phyloP scores from a whole-genome alignment of 53 echinoderm and acorn worm genomes.

The Pentamera pediparva region DNA sequence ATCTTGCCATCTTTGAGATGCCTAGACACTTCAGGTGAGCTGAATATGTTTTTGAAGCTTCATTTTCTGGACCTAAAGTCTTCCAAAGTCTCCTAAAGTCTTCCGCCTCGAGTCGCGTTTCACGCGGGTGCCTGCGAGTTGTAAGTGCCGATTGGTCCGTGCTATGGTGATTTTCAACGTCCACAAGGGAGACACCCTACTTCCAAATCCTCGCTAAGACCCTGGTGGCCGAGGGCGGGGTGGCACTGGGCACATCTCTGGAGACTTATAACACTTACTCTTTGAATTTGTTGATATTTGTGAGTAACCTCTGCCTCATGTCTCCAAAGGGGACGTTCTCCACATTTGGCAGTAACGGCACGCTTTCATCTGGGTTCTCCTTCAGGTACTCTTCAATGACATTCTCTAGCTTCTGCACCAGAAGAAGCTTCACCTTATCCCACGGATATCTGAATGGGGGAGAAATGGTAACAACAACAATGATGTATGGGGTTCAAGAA shows the following conservation, averaged over 20 bases:
- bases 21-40: too few relatives aligned
- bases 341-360: conserved; percentile 84
- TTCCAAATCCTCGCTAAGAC: too few relatives aligned
- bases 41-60: too few relatives aligned
- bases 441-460: conserved; percentile 73
- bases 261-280: conserved; percentile 41
- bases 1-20: too few relatives aligned
- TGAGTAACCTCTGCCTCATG: conserved; percentile 82
- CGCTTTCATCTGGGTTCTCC: conserved; percentile 75
- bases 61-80: too few relatives aligned
- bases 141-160: neutral
- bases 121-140: neutral
- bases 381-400: conserved; percentile 94
- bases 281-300: conserved; percentile 76
- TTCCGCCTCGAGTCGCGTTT: neutral
- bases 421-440: conserved; percentile 78
- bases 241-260: too few relatives aligned
- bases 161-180: too few relatives aligned
- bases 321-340: conserved; percentile 94
- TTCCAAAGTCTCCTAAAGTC: too few relatives aligned
- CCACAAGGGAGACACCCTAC: too few relatives aligned
- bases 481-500: neutral
- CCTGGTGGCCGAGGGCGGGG: too few relatives aligned
- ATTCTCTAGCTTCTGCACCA: conserved; percentile 86
- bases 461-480: neutral